Base-by-base conservation (phyloP, 2,113 vertebrate species). In the Tor tambroides region DNA sequence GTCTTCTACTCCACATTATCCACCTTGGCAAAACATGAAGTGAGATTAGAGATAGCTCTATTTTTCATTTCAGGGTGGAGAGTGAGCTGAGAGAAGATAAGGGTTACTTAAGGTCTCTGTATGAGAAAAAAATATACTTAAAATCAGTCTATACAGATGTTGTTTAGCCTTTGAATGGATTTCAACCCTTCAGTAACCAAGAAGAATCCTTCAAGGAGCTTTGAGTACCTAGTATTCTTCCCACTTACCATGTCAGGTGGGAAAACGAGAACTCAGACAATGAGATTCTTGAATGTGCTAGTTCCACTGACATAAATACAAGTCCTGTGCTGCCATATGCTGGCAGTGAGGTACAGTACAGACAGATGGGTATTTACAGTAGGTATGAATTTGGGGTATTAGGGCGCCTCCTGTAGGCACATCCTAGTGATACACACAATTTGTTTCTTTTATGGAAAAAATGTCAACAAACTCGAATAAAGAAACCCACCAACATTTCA, bases 61-160 rank as follows among this genome's bases (percentile, higher is more conserved):
- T 65, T 85, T 77, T 80, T 85, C n/a, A 41, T 41, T 80, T 86
- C 75, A 79, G 59, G 41, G 30, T 56, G 21, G 30, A 56, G 59
- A 79, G 21, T 10, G 17, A 30, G 65, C 49, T 5, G 10, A 72
- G 77, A 51, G 75, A 78, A 17, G 63, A 79, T 30, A 56, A 49
- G 67, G 74, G 72, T 85, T 65, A 85, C 43, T 85, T 85, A 32
- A 86, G 46, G 85, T 17, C 76, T 80, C 56, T 3, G 23, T 63
- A 12, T 26, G 19, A 32, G 43, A 71, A 19, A 28, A 46, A 46
- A 46, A 3, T 0, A 12, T 2, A 11, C 35, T 0, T 26, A 28
- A 43, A 59, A 28, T 28, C 21, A 61, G 43, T 83, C 5, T 23
- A 15, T 38, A 28, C 4, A 46, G 4, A 5, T n/a, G 41, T 43